Evolutionary conservation across 2,113 vertebrate species (phyloP).

Genomic region (Trematocara nigrifrons): DNA sequence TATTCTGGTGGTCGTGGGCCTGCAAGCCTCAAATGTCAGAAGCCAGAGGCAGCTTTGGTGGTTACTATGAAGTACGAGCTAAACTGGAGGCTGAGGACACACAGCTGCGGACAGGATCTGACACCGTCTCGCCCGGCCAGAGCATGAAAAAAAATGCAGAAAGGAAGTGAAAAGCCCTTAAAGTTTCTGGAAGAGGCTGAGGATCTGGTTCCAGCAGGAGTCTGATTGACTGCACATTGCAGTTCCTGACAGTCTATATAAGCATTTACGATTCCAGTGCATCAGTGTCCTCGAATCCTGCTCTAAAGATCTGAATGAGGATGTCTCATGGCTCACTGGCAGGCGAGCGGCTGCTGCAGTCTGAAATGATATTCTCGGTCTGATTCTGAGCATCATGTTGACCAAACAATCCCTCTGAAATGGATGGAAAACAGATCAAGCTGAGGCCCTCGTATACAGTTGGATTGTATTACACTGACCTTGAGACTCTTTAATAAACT

Average conservation of each 20-base stretch:
- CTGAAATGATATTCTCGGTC: background rate
- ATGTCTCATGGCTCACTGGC: background rate
- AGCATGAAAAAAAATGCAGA: background rate
- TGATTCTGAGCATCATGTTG: background rate
- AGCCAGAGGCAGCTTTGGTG: constrained; percentile 5
- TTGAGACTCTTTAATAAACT: background rate
- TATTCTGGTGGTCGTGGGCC: constrained; percentile 18
- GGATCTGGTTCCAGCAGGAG: constrained; percentile 19
- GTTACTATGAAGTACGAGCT: constrained; percentile 35
- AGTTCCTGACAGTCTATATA: constrained; percentile 20
- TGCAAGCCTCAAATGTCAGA: constrained; percentile 14
- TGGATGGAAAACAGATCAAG: constrained; percentile 43
- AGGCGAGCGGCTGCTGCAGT: background rate
- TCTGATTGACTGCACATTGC: constrained; percentile 39
- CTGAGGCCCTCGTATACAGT: background rate
- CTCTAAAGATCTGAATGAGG: constrained; percentile 5
- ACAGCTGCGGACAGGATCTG: constrained; percentile 45
- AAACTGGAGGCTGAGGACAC: constrained; percentile 14
- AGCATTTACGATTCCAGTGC: constrained; percentile 43
- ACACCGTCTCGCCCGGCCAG: constrained; percentile 11
- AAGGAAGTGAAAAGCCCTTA: constrained; percentile 23
- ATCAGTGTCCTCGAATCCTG: background rate
- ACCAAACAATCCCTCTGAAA: constrained; percentile 30
- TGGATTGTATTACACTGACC: background rate
- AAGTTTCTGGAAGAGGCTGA: constrained; percentile 3